Evolutionary conservation across 2,888 invertebrate genomes (phyloP), one percentile per base, ranked within the genome.

Genomic region (Monochamus alternatus): DNA sequence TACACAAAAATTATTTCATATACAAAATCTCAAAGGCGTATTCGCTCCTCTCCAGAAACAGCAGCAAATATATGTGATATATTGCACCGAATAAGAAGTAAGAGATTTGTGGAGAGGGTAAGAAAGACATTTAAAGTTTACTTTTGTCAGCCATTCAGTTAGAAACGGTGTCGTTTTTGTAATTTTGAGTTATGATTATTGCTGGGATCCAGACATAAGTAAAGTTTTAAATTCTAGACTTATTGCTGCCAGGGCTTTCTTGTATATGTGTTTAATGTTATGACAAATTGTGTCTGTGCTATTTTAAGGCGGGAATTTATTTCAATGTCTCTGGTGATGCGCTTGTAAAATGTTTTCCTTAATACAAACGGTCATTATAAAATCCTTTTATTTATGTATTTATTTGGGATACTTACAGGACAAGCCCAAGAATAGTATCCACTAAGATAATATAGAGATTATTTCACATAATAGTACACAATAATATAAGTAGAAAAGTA

Each of bases 181-280:
- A 73, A 83, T 80, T 82, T 82, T 84, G 83, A 84, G 75, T 83
- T 84, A 84, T 82, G 81, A 83, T 84, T 83, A 84, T 84, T 82
- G 82, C 81, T 79, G 55, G 30, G 62, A 58, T 59, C 67, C 80
- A 81, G 82, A 82, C 82, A 78, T 82, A 82, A 84, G 82, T 81
- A 78, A 83, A 83, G 78, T 82, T 83, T 81, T 81, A 81, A 83
- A 75, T 73, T 76, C 64, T 65, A 73, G 82, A 83, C 79, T 80
- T 83, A 83, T 81, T 78, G 81, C 80, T 78, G 81, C 80, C 79
- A 73, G 79, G 81, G 80, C 75, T 82, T 81, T 83, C 81, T 80
- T 82, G 69, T 69, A 55, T 75, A 75, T 71, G 75, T 75, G 72
- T 69, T 69, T 73, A 69, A 75, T 75, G 73, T 60, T 44, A 73